phyloP scores from a whole-genome alignment of 2,888 invertebrate species.

The Conistra vaccinii region DNA sequence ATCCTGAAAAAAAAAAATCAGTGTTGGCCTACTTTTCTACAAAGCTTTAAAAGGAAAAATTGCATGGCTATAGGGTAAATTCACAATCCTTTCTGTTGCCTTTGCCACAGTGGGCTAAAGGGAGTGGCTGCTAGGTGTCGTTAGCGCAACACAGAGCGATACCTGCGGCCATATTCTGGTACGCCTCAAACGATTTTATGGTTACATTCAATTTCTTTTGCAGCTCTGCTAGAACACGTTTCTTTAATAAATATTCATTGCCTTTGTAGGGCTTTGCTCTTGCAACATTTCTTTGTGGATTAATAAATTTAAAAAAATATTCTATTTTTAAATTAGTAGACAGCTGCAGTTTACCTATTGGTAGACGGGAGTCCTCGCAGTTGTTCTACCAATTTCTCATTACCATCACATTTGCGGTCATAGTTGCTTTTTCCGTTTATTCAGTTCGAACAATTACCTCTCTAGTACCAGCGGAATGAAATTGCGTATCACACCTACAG shows the following conservation, averaged over 20 bases:
- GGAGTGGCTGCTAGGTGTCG: slow-evolving; percentile 66
- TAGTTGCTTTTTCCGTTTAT: no score
- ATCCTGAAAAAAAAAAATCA: neutral
- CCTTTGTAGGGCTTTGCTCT: neutral
- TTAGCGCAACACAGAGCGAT: slow-evolving; percentile 65
- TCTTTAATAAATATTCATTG: neutral
- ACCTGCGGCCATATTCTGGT: slow-evolving; percentile 67
- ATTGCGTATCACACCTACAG: no score
- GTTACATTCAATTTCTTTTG: neutral
- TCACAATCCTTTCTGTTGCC: slow-evolving; percentile 32
- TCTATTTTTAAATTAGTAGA: no score
- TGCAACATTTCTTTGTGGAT: neutral
- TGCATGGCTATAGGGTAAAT: slow-evolving; percentile 14
- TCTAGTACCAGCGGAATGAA: no score
- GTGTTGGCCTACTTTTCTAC: neutral
- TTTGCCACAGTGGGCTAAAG: slow-evolving; percentile 53
- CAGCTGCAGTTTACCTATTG: no score
- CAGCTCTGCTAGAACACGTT: neutral
- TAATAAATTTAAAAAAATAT: no score
- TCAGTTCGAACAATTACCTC: no score
- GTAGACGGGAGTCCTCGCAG: no score
- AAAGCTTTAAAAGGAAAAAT: slow-evolving; percentile 32
- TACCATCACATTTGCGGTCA: no score
- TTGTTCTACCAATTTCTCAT: no score
- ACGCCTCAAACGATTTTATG: slow-evolving; percentile 5